Base-by-base conservation (phyloP, 2,888 invertebrate genomes). In the Sinelater perroti region DNA sequence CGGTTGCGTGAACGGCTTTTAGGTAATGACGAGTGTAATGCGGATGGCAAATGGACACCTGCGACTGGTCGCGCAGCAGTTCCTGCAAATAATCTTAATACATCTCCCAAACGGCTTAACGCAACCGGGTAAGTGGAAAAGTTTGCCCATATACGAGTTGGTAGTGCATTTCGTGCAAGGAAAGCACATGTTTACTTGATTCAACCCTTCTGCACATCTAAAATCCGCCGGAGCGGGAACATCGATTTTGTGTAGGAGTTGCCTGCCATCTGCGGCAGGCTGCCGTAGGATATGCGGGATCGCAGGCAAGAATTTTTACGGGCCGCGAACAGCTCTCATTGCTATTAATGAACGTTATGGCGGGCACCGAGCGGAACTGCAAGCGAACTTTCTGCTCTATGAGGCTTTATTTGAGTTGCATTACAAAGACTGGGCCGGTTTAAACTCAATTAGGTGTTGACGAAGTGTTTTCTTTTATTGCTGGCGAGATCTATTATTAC, bases 41-140 rank as follows among this genome's bases (percentile, higher is more conserved):
- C n/a, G 10, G 5, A 2, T n/a, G 10, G 2, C 28, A 2, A 28
- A 28, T 28, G 10, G 28, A 10, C 10, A 28, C 28, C 10, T 28
- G 5, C 28, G 5, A 7, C 7, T 24, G n/a, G 2, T 28, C 28
- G 8, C 10, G 16, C 8, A 6, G 8, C 7, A 16, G 8, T 53
- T 46, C 56, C 52, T 44, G 31, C 8, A 28, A 21, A 21, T 42
- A 42, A 24, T 42, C 21, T n/a, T 16, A 24, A 42, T 40, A 40
- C 24, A 24, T 42, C 42, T 42, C 11, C 16, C 6, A 42, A 42
- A 42, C 26, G 24, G 7, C 24, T 42, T 13, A 24, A 3, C 4
- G 16, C 8, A 20, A 26, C 16, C 10, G 5, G n/a, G 11, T 42
- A 42, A 42, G 21, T 26, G 26, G 24, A 42, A 42, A 42, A 42